Conservation (phyloP, 1,140 invertebrate genomes). For the Psilanteris sp. region DNA sequence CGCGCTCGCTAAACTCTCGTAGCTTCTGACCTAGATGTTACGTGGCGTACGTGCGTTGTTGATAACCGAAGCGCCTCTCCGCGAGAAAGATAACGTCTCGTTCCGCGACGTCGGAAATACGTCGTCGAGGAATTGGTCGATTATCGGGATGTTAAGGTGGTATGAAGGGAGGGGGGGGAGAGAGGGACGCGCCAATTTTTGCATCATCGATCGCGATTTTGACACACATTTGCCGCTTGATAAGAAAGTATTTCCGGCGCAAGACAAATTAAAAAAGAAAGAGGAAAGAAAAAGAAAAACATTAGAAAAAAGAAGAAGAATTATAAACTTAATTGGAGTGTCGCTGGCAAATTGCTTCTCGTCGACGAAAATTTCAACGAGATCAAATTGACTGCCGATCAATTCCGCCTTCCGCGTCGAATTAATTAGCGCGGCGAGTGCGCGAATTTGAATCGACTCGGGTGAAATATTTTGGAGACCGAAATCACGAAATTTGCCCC, state of each 20-base stretch:
- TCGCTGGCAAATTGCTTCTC: constrained; percentile 2
- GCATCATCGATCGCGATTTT: constrained; percentile 5
- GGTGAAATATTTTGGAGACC: no score
- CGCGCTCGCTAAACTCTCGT: constrained; percentile 30
- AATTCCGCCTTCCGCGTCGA: no score
- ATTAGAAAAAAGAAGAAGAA: no score
- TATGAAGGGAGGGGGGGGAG: neutral
- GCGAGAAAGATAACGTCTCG: constrained; percentile 21
- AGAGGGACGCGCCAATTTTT: constrained; percentile 1
- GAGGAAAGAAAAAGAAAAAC: no score
- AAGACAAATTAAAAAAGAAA: no score
- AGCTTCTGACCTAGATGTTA: constrained; percentile 33
- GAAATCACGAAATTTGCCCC: no score
- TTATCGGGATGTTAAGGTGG: constrained; percentile 3
- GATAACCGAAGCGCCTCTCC: constrained; percentile 23
- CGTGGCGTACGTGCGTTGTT: constrained; percentile 22
- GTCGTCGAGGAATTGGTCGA: neutral
- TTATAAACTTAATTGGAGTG: constrained; percentile 1
- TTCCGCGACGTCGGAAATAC: constrained; percentile 3
- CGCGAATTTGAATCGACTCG: no score
- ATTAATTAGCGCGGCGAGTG: no score
- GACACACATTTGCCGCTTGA: constrained; percentile 7
- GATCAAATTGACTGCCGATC: no score
- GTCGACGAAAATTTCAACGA: no score
- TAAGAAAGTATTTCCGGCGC: constrained; percentile 6